Conservation (phyloP, 1,140 invertebrate genomes). For the Steinernema feltiae region DNA sequence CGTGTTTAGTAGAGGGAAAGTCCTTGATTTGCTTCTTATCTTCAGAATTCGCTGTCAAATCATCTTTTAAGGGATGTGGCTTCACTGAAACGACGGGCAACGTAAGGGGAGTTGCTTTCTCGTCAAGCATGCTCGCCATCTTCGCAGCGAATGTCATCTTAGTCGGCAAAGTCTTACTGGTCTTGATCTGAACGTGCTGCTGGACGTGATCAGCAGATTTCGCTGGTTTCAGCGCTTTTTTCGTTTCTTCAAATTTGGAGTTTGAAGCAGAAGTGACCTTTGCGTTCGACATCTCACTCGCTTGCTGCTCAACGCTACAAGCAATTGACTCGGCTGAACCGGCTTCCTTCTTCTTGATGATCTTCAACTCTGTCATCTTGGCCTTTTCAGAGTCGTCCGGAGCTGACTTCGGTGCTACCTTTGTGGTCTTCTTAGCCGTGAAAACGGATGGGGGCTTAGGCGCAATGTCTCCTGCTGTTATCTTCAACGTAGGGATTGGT, state of each 20-base stretch:
- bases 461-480: no score
- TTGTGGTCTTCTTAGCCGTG: background rate
- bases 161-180: no score
- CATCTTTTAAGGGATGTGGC: background rate
- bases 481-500: background rate
- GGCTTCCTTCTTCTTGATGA: constrained; percentile 3
- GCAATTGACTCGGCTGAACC: background rate
- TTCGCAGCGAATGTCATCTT: background rate
- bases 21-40: no score
- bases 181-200: no score
- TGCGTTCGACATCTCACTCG: background rate
- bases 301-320: background rate
- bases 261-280: no score
- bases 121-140: background rate
- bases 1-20: no score
- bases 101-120: background rate
- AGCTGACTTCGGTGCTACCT: background rate
- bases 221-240: background rate
- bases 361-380: background rate
- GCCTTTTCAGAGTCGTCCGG: background rate
- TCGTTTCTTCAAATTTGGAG: background rate
- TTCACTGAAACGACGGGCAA: background rate
- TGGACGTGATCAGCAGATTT: no score
- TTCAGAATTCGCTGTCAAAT: no score
- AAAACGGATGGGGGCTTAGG: background rate